Conservation (phyloP, 2,113 vertebrate genomes). For the Dipodomys merriami region DNA sequence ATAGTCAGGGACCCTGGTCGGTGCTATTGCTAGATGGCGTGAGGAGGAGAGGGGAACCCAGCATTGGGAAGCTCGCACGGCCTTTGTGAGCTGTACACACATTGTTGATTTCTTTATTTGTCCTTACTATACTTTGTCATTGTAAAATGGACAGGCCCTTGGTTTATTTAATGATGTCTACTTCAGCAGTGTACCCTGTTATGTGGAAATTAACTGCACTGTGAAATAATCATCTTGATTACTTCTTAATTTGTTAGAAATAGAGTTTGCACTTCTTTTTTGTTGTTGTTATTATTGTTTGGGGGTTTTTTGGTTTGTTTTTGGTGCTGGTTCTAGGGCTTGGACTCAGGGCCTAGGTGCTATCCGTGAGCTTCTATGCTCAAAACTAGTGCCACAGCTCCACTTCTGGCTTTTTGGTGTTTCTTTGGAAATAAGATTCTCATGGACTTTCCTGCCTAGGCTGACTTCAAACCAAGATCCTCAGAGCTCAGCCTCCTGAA, state of each 20-base stretch:
- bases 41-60: background rate
- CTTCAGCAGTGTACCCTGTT: background rate
- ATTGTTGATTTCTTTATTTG: background rate
- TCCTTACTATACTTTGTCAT: background rate
- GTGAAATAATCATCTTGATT: background rate
- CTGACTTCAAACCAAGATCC: no score
- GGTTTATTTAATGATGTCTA: background rate
- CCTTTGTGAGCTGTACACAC: background rate
- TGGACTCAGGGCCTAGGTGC: no score
- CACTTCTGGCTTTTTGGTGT: no score
- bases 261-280: background rate
- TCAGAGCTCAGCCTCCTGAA: no score
- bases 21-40: rapidly evolving
- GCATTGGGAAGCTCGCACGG: background rate
- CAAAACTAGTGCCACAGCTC: no score
- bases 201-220: background rate
- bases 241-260: background rate
- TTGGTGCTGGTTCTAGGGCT: no score
- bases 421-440: no score
- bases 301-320: no score
- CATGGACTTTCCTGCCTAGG: no score
- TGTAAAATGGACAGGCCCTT: background rate
- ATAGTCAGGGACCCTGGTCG: background rate
- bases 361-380: no score
- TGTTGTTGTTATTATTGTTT: no score